Evolutionary conservation across 2,888 invertebrate species (phyloP).

Genomic region (Myopa testacea): DNA sequence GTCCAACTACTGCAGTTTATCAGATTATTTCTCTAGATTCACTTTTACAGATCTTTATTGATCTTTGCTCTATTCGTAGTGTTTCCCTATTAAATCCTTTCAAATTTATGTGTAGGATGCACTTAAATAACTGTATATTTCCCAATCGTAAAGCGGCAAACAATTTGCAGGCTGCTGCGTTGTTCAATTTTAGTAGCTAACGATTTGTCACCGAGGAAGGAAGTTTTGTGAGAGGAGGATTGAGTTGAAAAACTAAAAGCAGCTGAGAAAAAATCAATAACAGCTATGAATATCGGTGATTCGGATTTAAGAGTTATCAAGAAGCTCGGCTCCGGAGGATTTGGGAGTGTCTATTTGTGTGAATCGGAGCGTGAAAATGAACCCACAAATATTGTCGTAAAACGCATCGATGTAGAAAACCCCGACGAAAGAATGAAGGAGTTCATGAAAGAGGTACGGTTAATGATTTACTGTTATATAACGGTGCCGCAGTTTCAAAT

Average conservation of each 20-base stretch:
- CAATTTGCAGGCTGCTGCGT: too few species aligned
- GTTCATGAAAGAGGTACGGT: constrained; percentile 60
- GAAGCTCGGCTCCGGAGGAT: constrained; percentile 61
- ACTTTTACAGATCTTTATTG: too few species aligned
- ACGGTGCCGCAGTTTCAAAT: too few species aligned
- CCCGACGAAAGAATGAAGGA: constrained; percentile 56
- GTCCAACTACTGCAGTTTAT: too few species aligned
- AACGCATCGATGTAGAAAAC: constrained; percentile 60
- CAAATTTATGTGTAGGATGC: too few species aligned
- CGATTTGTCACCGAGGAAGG: too few species aligned
- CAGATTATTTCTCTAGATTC: too few species aligned
- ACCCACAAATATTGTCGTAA: constrained; percentile 58
- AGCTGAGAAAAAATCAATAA: neutral
- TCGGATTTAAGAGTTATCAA: constrained; percentile 52
- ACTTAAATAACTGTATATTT: constrained; percentile 2
- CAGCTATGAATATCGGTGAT: constrained; percentile 59
- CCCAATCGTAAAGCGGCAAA: neutral
- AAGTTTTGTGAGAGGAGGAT: too few species aligned
- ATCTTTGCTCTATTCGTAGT: too few species aligned
- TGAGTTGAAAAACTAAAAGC: neutral
- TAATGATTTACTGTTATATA: neutral
- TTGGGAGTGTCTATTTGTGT: constrained; percentile 62
- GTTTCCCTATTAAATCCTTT: too few species aligned
- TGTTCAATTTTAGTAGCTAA: too few species aligned
- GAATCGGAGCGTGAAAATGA: constrained; percentile 45